These are phyloP conservation scores for Oceanodroma leucorhoa DNA, from an alignment of 2,797 vertebrate species.

Conservation along the genomic window DNA sequence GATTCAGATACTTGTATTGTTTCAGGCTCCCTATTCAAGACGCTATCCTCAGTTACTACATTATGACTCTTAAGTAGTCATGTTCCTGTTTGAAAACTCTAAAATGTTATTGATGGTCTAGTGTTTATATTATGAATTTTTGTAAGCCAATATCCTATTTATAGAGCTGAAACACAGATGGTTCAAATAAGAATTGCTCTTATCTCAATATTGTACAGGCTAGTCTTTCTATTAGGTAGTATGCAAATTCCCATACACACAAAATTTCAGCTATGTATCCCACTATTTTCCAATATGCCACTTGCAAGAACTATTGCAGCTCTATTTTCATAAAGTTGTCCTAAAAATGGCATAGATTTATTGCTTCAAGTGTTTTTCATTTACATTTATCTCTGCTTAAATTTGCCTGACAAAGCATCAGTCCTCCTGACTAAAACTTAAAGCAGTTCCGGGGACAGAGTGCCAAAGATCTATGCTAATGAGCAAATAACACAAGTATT, in stretches of 20 bases:
- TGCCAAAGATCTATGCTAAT: not conserved
- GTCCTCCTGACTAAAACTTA: not conserved
- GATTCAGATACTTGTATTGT: not conserved
- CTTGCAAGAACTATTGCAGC: not conserved
- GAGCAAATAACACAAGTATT: not conserved
- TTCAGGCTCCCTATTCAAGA: not conserved
- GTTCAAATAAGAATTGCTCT: not conserved
- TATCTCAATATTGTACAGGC: not conserved
- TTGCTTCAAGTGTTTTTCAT: not conserved
- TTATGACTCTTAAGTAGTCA: not conserved
- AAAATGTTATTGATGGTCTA: not conserved
- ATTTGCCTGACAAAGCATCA: not conserved
- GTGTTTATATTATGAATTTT: not conserved
- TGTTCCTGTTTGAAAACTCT: not conserved
- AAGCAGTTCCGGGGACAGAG: not conserved
- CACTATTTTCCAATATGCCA: not conserved
- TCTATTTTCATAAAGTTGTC: not conserved
- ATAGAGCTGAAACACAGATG: not conserved
- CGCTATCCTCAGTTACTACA: not conserved
- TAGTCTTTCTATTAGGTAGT: not conserved
- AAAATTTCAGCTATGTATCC: not conserved
- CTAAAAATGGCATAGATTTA: not conserved
- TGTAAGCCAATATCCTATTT: not conserved
- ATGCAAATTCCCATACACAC: not conserved
- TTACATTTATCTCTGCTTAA: not conserved